These are phyloP conservation scores for Synodontis membranacea DNA, from an alignment of 2,113 vertebrate genomes.

Conservation along the genomic window DNA sequence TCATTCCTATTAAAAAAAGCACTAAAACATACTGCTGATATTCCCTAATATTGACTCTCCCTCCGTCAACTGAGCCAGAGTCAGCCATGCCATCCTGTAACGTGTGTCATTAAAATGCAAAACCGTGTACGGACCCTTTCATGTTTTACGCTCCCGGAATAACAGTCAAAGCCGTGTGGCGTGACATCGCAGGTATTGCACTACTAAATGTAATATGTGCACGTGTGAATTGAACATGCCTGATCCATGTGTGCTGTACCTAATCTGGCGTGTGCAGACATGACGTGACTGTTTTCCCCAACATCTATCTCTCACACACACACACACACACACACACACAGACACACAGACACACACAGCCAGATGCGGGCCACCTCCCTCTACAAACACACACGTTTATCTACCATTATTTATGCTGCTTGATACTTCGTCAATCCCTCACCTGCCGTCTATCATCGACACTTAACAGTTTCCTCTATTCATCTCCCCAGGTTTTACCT, in stretches of 20 bases:
- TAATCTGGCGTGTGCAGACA: slow-evolving; percentile 61
- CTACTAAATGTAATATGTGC: neutral
- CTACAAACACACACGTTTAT: neutral
- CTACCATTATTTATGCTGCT: slow-evolving; percentile 3
- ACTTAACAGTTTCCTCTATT: slow-evolving; percentile 35
- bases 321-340: slow-evolving; percentile 12
- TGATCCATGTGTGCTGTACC: slow-evolving; percentile 52
- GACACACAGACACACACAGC: neutral
- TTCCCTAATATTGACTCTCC: neutral
- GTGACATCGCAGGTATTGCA: neutral
- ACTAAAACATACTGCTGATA: neutral
- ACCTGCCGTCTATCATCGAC: slow-evolving; percentile 37
- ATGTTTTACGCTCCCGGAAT: neutral
- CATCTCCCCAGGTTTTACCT: neutral
- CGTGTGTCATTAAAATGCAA: neutral
- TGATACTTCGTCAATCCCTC: neutral
- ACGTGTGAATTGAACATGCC: slow-evolving; percentile 54
- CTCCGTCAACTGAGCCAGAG: neutral
- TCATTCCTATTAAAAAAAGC: neutral
- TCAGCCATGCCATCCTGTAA: neutral
- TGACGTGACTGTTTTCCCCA: slow-evolving; percentile 49
- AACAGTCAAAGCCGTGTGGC: neutral
- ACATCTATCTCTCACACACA: slow-evolving; percentile 6
- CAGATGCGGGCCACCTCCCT: no score
- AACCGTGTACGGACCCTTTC: neutral